phyloP scores from a whole-genome alignment of 2,113 vertebrate genomes.

The Apeltes quadracus region DNA sequence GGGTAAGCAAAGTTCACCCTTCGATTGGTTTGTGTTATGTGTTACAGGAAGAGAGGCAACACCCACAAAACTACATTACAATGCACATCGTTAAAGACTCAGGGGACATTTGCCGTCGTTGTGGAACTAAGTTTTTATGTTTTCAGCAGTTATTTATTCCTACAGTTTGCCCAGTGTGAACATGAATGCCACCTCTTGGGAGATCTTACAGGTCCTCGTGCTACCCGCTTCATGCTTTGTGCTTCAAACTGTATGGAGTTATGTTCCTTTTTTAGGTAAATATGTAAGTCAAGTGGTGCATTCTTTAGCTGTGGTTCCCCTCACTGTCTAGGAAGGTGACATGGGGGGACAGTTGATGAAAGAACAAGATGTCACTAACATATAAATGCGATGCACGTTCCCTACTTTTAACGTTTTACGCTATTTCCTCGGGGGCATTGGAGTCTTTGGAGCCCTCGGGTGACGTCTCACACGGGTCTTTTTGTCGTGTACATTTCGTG shows the following conservation, averaged over 20 bases:
- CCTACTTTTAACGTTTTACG: too few species aligned
- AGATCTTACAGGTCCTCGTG: background rate
- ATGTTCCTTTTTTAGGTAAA: too few species aligned
- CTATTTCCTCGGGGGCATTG: background rate
- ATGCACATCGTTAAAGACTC: background rate
- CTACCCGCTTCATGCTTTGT: too few species aligned
- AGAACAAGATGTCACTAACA: too few species aligned
- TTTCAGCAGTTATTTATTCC: background rate
- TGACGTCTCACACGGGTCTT: slow-evolving; percentile 43
- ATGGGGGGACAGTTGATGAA: too few species aligned
- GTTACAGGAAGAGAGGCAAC: background rate
- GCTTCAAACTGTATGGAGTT: too few species aligned
- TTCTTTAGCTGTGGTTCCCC: too few species aligned
- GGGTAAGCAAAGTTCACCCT: background rate
- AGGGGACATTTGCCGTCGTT: background rate
- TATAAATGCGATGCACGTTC: background rate
- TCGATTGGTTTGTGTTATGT: background rate
- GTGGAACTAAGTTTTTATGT: background rate
- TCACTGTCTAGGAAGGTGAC: too few species aligned
- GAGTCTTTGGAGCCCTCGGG: background rate
- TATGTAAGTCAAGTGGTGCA: too few species aligned
- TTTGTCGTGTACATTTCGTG: slow-evolving; percentile 78
- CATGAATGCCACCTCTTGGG: background rate
- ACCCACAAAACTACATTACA: background rate
- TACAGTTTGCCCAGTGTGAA: background rate